Base-by-base conservation (phyloP, 2,888 invertebrate species). In the Coecobrya sp. region DNA sequence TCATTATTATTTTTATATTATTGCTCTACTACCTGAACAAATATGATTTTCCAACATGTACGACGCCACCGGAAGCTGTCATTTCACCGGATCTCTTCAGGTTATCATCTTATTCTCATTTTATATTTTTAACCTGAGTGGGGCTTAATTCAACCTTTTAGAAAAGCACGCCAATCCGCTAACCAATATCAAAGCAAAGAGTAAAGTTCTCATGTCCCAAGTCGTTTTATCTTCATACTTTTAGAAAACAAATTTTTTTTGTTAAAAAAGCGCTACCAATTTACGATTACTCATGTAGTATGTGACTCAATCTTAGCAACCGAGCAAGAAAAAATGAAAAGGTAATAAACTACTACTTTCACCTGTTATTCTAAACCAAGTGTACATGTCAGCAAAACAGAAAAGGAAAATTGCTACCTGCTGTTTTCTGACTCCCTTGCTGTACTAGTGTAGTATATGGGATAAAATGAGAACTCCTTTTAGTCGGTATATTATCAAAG, bases 21-120 rank as follows among this genome's bases (percentile, higher is more conserved):
- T 27, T 55, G 22, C 45, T 45, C 25, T 19, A 76, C 45, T 52
- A 79, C 79, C 27, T 79, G 27, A 79, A 52, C 13, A 16, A 79
- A 79, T 27, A 22, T 49, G 76, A 19, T 76, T 76, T 45, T 76
- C n/a, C 22, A 49, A 13, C 76, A 49, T 42, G 25, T 16, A 22
- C 79, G 27, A 79, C 79, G 52, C 49, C 79, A 79, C 79, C 79
- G 79, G 79, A 79, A 79, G 79, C 79, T 79, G 79, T 79, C 79
- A 55, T 27, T 52, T 49, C 42, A 25, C 27, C 16, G 27, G 52
- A 79, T 70, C 52, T 22, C 52, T 52, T 79, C 52, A 49, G 25
- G 25, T 79, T 52, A n/a, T 25, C 52, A n/a, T 25, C 52, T 19
- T 16, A 19, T 25, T 76, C 79, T 79, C 52, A 30, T 79, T 49